These are phyloP conservation scores for Serrognathus titanus DNA, from an alignment of 2,888 invertebrate genomes.

Conservation along the genomic window DNA sequence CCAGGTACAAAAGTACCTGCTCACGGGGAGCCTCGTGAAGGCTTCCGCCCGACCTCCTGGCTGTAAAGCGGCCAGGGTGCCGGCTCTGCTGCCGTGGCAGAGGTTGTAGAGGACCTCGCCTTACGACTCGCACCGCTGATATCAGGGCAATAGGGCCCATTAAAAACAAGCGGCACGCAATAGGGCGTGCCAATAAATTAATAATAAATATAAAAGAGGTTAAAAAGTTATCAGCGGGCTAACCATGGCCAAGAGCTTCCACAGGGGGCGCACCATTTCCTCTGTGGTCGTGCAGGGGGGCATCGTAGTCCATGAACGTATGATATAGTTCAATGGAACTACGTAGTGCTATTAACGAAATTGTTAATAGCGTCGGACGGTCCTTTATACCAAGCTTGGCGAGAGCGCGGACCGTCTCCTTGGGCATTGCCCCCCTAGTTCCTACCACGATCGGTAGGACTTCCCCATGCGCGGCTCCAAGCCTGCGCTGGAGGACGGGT, in stretches of 20 bases:
- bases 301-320: constrained; percentile 33
- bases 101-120: neutral
- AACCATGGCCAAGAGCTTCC: neutral
- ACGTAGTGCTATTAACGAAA: constrained; percentile 31
- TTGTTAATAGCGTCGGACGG: constrained; percentile 12
- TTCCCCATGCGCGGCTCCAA: constrained; percentile 15
- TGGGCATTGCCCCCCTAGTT: constrained; percentile 36
- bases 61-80: neutral
- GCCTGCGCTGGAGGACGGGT: constrained; percentile 19
- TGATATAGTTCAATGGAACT: constrained; percentile 34
- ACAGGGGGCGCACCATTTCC: no score
- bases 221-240: constrained; percentile 3
- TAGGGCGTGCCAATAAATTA: neutral
- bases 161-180: neutral
- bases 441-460: constrained; percentile 38
- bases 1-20: constrained; percentile 2
- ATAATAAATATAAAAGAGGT: neutral
- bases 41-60: constrained; percentile 8
- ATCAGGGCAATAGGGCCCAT: neutral
- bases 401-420: constrained; percentile 27
- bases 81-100: constrained; percentile 1
- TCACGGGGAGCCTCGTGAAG: constrained; percentile 19
- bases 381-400: constrained; percentile 26
- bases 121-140: neutral
- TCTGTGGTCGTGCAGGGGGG: constrained; percentile 16